A percentile compares a stretch with the other conserved stretches of the same genome.
These are phyloP conservation scores for Theristicus caerulescens DNA, from an alignment of 2,113 vertebrate species.

Conservation along the genomic window DNA sequence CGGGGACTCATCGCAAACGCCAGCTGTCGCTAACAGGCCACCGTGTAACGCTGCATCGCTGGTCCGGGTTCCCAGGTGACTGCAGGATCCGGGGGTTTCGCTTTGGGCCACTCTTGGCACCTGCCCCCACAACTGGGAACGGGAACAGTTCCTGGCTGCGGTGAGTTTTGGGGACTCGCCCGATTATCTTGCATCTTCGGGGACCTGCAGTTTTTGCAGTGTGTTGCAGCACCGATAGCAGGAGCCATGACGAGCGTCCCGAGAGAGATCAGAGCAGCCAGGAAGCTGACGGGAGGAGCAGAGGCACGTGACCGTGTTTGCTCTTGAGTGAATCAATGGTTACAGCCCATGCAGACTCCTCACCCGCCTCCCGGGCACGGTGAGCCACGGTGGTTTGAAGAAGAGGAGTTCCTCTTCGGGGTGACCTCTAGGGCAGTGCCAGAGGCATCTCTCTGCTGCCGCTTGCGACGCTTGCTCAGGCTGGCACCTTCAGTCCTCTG, in stretches of 20 bases:
- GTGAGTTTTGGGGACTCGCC: not conserved
- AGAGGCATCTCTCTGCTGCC: not conserved
- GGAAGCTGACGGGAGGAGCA: fast-evolving
- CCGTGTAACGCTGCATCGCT: fast-evolving
- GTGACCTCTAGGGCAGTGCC: not conserved
- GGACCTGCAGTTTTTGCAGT: not conserved
- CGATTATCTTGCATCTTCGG: not conserved
- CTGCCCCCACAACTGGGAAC: not conserved
- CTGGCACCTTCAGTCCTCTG: not conserved
- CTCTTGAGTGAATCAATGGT: fast-evolving
- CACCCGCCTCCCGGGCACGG: not conserved
- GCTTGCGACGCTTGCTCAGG: not conserved
- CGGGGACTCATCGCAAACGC: not conserved
- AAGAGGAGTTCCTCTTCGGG: not conserved
- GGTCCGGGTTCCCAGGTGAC: not conserved
- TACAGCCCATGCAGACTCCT: not conserved
- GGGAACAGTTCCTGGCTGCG: not conserved
- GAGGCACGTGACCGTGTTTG: not conserved
- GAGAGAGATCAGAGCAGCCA: not conserved
- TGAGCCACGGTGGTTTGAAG: fast-evolving
- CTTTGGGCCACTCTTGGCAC: not conserved
- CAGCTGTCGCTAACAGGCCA: not conserved
- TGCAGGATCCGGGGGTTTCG: not conserved
- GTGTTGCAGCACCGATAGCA: not conserved
- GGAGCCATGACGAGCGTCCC: not conserved